phyloP scores from a whole-genome alignment of 2,113 vertebrate species.

The Motacilla tschutschensis region DNA sequence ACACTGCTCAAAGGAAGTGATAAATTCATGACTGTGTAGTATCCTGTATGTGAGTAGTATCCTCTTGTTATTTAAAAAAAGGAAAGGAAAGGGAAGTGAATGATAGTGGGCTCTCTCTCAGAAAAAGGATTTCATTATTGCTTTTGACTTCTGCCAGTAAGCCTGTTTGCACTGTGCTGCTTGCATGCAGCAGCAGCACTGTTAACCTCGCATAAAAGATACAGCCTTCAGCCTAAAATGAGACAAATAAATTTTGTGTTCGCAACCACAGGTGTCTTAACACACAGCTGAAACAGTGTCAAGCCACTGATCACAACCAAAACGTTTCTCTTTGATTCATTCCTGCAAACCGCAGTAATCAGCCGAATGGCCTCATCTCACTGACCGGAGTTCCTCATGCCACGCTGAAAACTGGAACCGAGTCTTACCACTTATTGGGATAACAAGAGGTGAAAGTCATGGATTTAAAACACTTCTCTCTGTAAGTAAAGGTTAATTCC shows the following conservation, averaged over 20 bases:
- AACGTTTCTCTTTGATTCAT: not conserved
- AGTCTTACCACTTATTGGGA: not conserved
- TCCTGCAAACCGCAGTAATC: not conserved
- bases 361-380: not conserved
- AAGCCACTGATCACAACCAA: not conserved
- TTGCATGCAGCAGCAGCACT: not conserved
- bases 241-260: not conserved
- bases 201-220: not conserved
- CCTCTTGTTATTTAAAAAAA: not conserved
- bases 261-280: not conserved
- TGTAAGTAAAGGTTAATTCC: not conserved
- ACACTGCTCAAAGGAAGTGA: not conserved
- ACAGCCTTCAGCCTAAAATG: not conserved
- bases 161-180: not conserved
- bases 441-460: not conserved
- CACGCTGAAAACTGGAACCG: not conserved
- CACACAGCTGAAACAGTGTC: not conserved
- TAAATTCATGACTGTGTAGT: not conserved
- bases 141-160: not conserved
- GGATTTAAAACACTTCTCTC: not conserved
- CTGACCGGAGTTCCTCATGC: fast-evolving
- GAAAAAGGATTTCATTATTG: not conserved
- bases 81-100: not conserved
- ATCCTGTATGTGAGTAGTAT: constrained; percentile 15
- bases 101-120: not conserved